phyloP scores from a whole-genome alignment of 2,888 invertebrate genomes.

The Himalopsyche kuldschensis region DNA sequence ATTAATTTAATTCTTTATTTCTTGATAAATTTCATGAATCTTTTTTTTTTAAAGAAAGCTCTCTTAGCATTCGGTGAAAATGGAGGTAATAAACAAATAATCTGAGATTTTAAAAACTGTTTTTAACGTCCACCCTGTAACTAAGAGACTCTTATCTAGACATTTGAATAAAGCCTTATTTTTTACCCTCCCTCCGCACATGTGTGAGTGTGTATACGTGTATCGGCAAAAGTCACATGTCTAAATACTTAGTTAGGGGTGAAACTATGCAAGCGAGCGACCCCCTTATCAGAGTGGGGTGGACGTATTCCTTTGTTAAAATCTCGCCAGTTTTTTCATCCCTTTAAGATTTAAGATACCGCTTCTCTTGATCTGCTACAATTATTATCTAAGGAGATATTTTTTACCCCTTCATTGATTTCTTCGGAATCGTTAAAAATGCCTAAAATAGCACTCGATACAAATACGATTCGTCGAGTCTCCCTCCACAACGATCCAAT shows the following conservation, averaged over 20 bases:
- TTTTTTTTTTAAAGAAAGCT: too few relatives aligned
- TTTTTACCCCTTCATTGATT: too few relatives aligned
- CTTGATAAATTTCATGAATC: too few relatives aligned
- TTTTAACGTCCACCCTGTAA: slow-evolving; percentile 5
- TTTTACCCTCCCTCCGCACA: slow-evolving; percentile 13
- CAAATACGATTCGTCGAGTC: too few relatives aligned
- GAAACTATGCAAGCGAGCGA: slow-evolving; percentile 33
- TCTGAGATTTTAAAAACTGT: too few relatives aligned
- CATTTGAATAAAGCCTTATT: slow-evolving; percentile 31
- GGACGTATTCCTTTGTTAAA: slow-evolving; percentile 36
- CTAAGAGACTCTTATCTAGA: slow-evolving; percentile 16
- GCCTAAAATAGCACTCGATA: too few relatives aligned
- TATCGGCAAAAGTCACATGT: slow-evolving; percentile 31
- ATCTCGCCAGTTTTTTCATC: slow-evolving; percentile 33
- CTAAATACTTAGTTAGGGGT: slow-evolving; percentile 31
- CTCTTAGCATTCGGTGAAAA: not conserved
- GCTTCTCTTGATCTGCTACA: slow-evolving; percentile 27
- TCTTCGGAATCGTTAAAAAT: too few relatives aligned
- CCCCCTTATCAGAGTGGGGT: slow-evolving; percentile 5
- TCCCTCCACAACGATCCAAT: too few relatives aligned
- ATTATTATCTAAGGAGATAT: slow-evolving; percentile 20
- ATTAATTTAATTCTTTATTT: too few relatives aligned
- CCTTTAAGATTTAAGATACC: slow-evolving; percentile 34
- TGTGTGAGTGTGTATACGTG: slow-evolving; percentile 10
- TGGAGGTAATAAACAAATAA: not conserved